Percentiles rank a stretch among this genome's conserved stretches.
Conservation (phyloP, 2,113 vertebrate genomes). For the Regulus satrapa region DNA sequence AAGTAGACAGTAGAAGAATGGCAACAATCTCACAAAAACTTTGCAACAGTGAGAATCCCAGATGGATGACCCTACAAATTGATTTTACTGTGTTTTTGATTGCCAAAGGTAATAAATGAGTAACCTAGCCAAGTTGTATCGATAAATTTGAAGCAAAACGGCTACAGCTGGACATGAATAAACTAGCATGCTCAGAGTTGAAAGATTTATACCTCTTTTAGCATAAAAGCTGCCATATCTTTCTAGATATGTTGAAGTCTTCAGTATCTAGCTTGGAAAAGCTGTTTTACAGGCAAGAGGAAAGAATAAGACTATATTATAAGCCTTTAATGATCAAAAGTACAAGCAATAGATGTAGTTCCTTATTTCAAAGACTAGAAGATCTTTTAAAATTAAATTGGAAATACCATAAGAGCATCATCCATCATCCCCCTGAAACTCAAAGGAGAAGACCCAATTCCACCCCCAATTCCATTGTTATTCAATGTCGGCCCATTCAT, state of each 20-base stretch:
- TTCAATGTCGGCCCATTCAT: not conserved
- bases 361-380: not conserved
- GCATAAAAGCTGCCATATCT: not conserved
- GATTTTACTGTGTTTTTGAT: slow-evolving; percentile 40
- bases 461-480: not conserved
- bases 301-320: not conserved
- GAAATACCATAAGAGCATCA: not conserved
- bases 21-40: not conserved
- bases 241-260: not conserved
- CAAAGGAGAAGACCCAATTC: not conserved
- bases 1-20: not conserved
- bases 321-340: not conserved
- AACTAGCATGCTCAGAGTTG: not conserved
- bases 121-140: not conserved
- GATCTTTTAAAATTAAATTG: not conserved
- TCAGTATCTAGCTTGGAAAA: not conserved
- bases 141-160: slow-evolving; percentile 19
- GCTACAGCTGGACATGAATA: not conserved
- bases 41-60: not conserved
- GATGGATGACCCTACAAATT: not conserved
- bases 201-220: slow-evolving; percentile 3
- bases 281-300: not conserved
- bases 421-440: not conserved
- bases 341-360: not conserved
- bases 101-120: slow-evolving; percentile 25